Conservation (phyloP, 2,797 vertebrate genomes). For the Poeciliopsis infans region DNA sequence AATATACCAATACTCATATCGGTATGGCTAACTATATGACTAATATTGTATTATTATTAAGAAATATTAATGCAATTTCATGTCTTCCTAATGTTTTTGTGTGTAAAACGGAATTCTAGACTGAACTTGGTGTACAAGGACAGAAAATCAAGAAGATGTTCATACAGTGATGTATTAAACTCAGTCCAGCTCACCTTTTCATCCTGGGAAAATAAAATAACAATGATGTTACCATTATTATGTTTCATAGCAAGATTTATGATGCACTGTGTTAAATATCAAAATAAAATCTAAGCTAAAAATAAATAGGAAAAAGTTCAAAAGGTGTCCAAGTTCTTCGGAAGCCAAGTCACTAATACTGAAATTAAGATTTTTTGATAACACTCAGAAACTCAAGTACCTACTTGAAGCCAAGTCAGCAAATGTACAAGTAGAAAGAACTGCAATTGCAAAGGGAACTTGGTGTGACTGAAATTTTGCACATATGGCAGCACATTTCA, state of each 20-base stretch:
- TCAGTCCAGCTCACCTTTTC: not conserved
- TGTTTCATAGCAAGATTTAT: not conserved
- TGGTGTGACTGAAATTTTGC: not conserved
- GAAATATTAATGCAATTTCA: not conserved
- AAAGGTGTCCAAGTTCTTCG: not conserved
- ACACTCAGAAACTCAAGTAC: not conserved
- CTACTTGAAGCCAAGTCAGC: not conserved
- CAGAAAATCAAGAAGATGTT: not conserved
- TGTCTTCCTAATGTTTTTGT: not conserved
- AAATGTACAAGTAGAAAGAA: not conserved
- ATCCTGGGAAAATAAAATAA: not conserved
- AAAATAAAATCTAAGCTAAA: not conserved
- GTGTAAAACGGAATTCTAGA: not conserved
- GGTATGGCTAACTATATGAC: too few relatives aligned
- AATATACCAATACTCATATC: too few relatives aligned
- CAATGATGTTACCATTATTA: not conserved
- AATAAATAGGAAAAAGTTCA: not conserved
- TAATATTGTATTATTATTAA: too few relatives aligned
- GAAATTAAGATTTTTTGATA: not conserved
- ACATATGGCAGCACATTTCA: not conserved
- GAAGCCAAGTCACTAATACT: not conserved
- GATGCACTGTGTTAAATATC: not conserved
- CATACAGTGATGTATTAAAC: not conserved
- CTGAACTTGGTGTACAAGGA: not conserved
- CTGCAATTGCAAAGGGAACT: not conserved